Evolutionary conservation across 2,113 vertebrate species (phyloP).

Genomic region (Colaptes auratus): DNA sequence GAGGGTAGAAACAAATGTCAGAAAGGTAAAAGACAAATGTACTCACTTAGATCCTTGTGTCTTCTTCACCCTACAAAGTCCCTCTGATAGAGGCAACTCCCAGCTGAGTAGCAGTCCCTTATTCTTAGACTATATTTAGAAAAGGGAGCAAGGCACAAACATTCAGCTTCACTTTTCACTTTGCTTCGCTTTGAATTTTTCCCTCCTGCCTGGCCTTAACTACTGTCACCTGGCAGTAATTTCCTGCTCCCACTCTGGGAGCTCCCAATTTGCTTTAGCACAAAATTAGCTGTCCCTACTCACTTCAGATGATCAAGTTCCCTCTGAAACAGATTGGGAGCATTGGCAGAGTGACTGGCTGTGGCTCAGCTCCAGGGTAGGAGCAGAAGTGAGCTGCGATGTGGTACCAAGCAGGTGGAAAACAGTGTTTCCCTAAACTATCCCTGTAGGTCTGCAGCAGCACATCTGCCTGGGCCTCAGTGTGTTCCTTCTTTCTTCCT

Average conservation of each 20-base stretch:
- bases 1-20: neutral
- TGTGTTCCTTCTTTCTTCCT: neutral
- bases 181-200: neutral
- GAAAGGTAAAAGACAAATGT: neutral
- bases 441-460: neutral
- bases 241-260: neutral
- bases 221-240: neutral
- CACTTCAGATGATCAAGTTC: neutral
- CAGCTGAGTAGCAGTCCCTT: accelerated
- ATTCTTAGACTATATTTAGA: neutral
- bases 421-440: neutral
- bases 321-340: neutral
- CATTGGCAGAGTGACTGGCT: neutral
- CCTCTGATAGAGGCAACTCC: neutral
- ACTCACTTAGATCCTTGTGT: neutral
- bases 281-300: neutral
- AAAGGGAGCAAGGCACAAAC: neutral
- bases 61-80: neutral
- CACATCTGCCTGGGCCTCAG: neutral
- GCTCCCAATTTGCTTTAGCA: neutral
- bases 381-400: neutral
- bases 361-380: neutral
- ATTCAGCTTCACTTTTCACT: neutral
- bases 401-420: neutral
- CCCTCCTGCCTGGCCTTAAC: neutral